Conservation (phyloP, 1,140 invertebrate genomes). For the Euura saliciscinereae region DNA sequence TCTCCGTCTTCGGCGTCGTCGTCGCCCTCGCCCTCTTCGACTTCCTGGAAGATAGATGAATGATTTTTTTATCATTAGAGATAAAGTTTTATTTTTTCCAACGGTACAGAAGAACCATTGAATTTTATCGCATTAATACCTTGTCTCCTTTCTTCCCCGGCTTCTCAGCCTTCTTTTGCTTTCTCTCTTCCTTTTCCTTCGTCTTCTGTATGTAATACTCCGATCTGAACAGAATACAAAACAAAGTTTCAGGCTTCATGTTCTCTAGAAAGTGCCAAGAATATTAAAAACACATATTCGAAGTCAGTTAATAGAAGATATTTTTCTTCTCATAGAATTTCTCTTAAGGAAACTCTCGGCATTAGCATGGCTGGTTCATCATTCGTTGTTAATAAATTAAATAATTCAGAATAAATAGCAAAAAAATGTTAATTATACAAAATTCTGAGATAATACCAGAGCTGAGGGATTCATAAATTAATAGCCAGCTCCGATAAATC, state of each 20-base stretch:
- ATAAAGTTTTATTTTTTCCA: constrained; percentile 15
- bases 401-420: too few relatives aligned
- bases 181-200: constrained; percentile 67
- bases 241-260: not conserved
- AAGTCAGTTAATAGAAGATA: too few relatives aligned
- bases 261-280: too few relatives aligned
- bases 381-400: not conserved
- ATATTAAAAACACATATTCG: too few relatives aligned
- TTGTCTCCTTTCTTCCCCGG: constrained; percentile 55
- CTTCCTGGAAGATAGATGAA: constrained; percentile 31
- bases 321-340: not conserved
- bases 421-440: too few relatives aligned
- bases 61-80: constrained; percentile 18
- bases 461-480: too few relatives aligned
- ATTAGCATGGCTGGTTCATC: not conserved
- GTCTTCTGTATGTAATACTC: constrained; percentile 76
- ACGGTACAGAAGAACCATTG: not conserved
- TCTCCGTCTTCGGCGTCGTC: constrained; percentile 41
- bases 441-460: too few relatives aligned
- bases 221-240: constrained; percentile 46
- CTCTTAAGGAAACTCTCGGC: not conserved
- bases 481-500: too few relatives aligned
- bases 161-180: constrained; percentile 61
- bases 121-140: constrained; percentile 8
- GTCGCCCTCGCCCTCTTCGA: constrained; percentile 38